Percentiles rank a stretch among this genome's conserved stretches.
These are phyloP conservation scores for Emydura subglobosa DNA, from an alignment of 2,113 vertebrate species.

Conservation along the genomic window DNA sequence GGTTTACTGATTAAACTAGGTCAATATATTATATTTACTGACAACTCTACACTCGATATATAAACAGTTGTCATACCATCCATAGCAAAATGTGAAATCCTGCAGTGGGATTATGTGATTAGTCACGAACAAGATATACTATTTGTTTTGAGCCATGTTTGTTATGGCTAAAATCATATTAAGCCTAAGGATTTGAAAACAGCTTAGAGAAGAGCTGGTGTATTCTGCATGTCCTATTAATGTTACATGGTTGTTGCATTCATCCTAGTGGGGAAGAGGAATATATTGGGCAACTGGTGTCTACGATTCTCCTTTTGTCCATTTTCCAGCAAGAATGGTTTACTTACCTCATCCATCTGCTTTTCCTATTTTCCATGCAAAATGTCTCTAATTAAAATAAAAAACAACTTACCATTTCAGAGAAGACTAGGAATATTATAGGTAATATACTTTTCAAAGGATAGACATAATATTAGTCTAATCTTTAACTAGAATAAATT, in stretches of 20 bases:
- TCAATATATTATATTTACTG: background rate
- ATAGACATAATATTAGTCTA: background rate
- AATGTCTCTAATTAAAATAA: background rate
- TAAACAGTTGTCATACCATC: fast-evolving
- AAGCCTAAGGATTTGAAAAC: background rate
- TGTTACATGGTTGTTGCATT: background rate
- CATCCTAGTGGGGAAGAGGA: background rate
- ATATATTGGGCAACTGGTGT: background rate
- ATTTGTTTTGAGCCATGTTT: background rate
- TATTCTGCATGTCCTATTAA: background rate
- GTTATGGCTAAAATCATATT: background rate
- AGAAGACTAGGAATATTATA: background rate
- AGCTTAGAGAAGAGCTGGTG: background rate
- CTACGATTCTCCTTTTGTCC: background rate
- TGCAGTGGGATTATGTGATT: background rate
- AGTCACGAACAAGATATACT: background rate
- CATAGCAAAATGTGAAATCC: background rate
- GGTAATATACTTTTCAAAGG: background rate
- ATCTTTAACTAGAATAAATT: background rate
- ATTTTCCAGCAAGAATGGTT: background rate
- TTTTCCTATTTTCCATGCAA: background rate
- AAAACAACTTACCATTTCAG: background rate
- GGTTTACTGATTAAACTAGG: background rate
- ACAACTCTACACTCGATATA: background rate
- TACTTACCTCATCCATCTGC: background rate